Evolutionary conservation across 2,113 vertebrate genomes (phyloP).

Genomic region (Podocnemis expansa): DNA sequence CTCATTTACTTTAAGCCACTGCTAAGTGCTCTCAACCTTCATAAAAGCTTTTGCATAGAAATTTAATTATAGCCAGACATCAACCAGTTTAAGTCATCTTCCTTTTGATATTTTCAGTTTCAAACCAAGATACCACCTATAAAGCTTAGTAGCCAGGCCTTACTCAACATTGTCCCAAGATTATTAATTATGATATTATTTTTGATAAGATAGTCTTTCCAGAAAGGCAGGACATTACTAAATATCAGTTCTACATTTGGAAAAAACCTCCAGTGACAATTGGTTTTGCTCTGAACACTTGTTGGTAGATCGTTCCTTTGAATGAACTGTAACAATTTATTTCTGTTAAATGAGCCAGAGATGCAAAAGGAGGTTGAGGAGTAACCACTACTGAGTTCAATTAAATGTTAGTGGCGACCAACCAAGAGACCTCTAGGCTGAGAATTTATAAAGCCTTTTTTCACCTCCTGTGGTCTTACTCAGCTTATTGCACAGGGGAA

Average conservation of each 20-base stretch:
- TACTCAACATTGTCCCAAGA: not conserved
- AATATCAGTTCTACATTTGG: not conserved
- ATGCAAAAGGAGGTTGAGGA: not conserved
- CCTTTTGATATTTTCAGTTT: not conserved
- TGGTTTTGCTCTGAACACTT: not conserved
- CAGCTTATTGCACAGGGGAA: not conserved
- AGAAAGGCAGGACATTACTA: not conserved
- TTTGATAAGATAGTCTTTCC: not conserved
- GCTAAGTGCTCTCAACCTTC: not conserved
- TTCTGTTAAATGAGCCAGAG: not conserved
- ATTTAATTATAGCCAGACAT: not conserved
- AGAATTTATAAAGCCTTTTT: not conserved
- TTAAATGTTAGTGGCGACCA: not conserved
- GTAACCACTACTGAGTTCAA: rapidly evolving
- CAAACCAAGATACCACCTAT: not conserved
- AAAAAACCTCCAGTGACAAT: not conserved
- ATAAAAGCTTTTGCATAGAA: not conserved
- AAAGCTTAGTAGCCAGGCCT: rapidly evolving
- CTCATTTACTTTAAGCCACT: not conserved
- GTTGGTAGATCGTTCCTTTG: rapidly evolving
- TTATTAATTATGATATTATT: no score
- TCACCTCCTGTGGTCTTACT: not conserved
- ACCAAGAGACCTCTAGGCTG: not conserved
- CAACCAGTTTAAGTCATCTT: not conserved
- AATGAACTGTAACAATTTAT: not conserved